phyloP scores from a whole-genome alignment of 2,113 vertebrate species.

The Ptilonorhynchus violaceus region DNA sequence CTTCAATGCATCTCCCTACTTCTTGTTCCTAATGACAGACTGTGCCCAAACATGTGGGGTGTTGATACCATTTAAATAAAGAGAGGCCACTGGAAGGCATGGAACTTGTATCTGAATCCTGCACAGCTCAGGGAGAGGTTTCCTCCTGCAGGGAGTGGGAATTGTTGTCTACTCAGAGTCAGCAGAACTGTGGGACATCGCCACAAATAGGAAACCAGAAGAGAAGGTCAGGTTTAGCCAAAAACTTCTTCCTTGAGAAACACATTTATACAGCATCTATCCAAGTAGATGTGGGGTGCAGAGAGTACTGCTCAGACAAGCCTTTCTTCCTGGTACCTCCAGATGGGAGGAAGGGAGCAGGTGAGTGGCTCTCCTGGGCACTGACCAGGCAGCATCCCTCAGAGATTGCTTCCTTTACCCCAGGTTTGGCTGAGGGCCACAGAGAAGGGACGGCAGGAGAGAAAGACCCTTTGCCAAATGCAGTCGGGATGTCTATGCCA shows the following conservation, averaged over 20 bases:
- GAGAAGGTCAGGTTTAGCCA: neutral
- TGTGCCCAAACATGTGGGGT: accelerated
- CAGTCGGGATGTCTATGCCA: neutral
- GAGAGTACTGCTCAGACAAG: neutral
- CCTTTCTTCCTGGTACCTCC: neutral
- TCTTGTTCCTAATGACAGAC: neutral
- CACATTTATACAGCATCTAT: neutral
- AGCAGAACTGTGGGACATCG: accelerated
- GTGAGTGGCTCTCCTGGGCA: neutral
- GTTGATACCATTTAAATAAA: neutral
- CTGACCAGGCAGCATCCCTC: neutral
- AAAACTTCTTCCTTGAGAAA: neutral
- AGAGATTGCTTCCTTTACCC: neutral
- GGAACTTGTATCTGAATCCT: accelerated
- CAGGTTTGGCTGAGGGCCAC: neutral
- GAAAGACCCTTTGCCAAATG: neutral
- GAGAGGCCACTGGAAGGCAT: neutral
- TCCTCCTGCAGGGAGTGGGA: accelerated
- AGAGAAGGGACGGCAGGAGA: neutral
- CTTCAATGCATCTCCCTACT: neutral
- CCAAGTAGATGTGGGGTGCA: neutral
- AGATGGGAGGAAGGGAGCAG: neutral
- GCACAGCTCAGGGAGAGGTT: neutral
- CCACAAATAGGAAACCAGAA: neutral
- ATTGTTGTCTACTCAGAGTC: neutral